Conservation (phyloP, 2,888 invertebrate species). For the Diogma glabrata region DNA sequence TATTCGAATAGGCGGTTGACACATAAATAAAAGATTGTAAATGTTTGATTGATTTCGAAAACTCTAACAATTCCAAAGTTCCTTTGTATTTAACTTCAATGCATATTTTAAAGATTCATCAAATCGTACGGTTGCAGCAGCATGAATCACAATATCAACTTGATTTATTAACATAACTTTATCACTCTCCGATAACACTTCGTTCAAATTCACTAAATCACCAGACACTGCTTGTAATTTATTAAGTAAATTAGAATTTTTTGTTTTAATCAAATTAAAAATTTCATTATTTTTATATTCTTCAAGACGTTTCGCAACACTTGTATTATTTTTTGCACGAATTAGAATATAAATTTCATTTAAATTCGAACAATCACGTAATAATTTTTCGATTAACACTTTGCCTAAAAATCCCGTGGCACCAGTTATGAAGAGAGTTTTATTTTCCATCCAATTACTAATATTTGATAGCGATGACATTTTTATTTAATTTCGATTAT, state of each 20-base stretch:
- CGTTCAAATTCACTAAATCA: slow-evolving; percentile 9
- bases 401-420: slow-evolving; percentile 24
- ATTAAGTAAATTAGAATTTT: slow-evolving; percentile 10
- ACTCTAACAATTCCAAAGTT: too few relatives aligned
- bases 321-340: slow-evolving; percentile 14
- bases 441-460: slow-evolving; percentile 1
- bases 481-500: too few relatives aligned
- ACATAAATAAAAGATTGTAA: slow-evolving; percentile 37
- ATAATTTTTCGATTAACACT: slow-evolving; percentile 22
- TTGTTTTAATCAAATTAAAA: not conserved
- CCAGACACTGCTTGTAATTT: slow-evolving; percentile 16
- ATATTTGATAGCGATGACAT: not conserved
- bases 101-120: slow-evolving; percentile 38
- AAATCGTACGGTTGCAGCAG: slow-evolving; percentile 43
- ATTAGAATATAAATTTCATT: slow-evolving; percentile 18
- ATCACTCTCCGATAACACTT: slow-evolving; percentile 14
- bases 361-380: slow-evolving; percentile 20
- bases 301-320: slow-evolving; percentile 13
- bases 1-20: slow-evolving; percentile 45
- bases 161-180: slow-evolving; percentile 11
- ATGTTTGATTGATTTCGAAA: too few relatives aligned
- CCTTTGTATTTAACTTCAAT: slow-evolving; percentile 18
- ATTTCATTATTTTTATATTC: slow-evolving; percentile 12
- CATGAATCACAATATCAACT: slow-evolving; percentile 40
- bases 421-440: slow-evolving; percentile 19